Evolutionary conservation across 2,888 invertebrate genomes (phyloP).

Genomic region (Odontomyia ornata): DNA sequence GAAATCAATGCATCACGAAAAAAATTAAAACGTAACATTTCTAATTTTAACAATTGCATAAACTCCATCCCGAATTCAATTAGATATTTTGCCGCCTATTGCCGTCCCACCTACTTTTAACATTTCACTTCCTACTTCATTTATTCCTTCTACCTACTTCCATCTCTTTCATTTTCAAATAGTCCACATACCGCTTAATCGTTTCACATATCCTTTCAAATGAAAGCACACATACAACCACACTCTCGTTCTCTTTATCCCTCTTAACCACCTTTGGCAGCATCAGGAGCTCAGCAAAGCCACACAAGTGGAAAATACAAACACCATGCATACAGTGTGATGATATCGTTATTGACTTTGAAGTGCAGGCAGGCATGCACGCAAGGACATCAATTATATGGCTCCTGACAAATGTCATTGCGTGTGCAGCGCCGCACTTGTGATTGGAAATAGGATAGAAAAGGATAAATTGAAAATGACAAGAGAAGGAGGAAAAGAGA

Average conservation of each 20-base stretch:
- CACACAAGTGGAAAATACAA: slow-evolving; percentile 40
- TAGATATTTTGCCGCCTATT: neutral
- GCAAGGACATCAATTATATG: slow-evolving; percentile 42
- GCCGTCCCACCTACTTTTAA: neutral
- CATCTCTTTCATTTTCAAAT: neutral
- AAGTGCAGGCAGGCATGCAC: slow-evolving; percentile 37
- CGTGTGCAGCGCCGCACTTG: slow-evolving; percentile 25
- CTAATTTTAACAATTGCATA: neutral
- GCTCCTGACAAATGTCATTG: slow-evolving; percentile 43
- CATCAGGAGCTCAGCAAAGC: neutral
- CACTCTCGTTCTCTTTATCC: neutral
- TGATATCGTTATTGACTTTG: slow-evolving; percentile 41
- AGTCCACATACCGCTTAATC: neutral
- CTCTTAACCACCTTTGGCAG: neutral
- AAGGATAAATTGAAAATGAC: no score
- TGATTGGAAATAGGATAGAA: neutral
- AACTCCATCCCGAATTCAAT: slow-evolving; percentile 17
- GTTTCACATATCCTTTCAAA: neutral
- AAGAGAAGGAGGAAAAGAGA: no score
- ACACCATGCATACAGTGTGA: slow-evolving; percentile 8
- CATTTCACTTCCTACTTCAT: neutral
- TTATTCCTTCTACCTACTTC: neutral
- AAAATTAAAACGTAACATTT: slow-evolving; percentile 6
- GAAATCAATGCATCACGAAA: no score
- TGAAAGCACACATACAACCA: neutral